Percentiles rank a stretch among this genome's conserved stretches.
These are phyloP conservation scores for Apocheima hispidaria DNA, from an alignment of 2,888 invertebrate species.

Conservation along the genomic window DNA sequence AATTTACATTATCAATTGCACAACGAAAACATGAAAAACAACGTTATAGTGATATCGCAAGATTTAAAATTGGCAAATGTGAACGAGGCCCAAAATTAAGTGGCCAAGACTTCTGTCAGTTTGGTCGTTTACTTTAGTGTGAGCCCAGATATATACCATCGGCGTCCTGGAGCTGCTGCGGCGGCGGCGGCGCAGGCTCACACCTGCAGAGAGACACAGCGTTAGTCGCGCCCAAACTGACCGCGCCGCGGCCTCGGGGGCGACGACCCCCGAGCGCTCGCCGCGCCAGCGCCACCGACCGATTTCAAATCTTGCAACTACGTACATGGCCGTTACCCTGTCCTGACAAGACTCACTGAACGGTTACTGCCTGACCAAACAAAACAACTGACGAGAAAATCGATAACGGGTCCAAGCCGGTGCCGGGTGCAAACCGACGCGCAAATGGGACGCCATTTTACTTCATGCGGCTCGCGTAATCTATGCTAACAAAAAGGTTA, in stretches of 20 bases:
- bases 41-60: conserved; percentile 83
- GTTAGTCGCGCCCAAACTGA: conserved; percentile 85
- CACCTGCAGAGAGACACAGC: conserved; percentile 86
- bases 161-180: conserved; percentile 81
- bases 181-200: conserved; percentile 85
- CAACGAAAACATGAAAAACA: conserved; percentile 66
- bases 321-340: conserved; percentile 58
- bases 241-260: conserved; percentile 56
- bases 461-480: conserved; percentile 77
- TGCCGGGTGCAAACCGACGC: conserved; percentile 78
- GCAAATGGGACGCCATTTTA: conserved; percentile 84
- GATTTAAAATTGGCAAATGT: conserved; percentile 84
- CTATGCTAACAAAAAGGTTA: conserved; percentile 63
- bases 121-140: conserved; percentile 85
- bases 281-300: conserved; percentile 71
- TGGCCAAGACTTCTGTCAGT: conserved; percentile 84
- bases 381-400: conserved; percentile 55
- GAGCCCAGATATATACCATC: conserved; percentile 86
- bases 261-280: conserved; percentile 50
- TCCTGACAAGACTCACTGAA: conserved; percentile 43
- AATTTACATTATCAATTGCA: conserved; percentile 77
- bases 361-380: conserved; percentile 55
- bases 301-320: conserved; percentile 83
- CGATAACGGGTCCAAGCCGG: conserved; percentile 68
- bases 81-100: conserved; percentile 85